Conservation (phyloP, 2,888 invertebrate genomes). For the Pachliopta kotzebuea region DNA sequence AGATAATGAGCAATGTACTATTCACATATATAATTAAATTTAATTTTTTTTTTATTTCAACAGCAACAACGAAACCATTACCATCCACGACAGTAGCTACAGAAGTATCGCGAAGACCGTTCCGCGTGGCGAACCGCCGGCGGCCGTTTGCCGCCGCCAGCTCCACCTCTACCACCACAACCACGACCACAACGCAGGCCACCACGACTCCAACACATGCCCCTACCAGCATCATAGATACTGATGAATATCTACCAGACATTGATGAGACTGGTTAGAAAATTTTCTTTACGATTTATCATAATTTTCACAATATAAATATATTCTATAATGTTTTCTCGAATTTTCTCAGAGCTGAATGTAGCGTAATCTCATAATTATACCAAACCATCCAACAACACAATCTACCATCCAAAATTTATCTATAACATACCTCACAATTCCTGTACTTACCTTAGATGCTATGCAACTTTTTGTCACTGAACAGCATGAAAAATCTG, state of each 20-base stretch:
- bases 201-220: slow-evolving; percentile 38
- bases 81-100: slow-evolving; percentile 31
- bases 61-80: slow-evolving; percentile 35
- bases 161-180: slow-evolving; percentile 40
- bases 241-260: slow-evolving; percentile 60
- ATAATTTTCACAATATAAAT: no score
- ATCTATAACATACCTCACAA: no score
- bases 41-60: slow-evolving; percentile 26
- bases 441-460: no score
- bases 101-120: slow-evolving; percentile 50
- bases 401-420: no score
- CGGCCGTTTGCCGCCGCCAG: slow-evolving; percentile 41
- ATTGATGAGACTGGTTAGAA: slow-evolving; percentile 57
- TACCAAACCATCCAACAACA: no score
- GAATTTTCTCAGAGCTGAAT: no score
- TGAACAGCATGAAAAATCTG: no score
- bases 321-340: no score
- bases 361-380: no score
- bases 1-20: no score
- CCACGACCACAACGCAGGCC: slow-evolving; percentile 38
- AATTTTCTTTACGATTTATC: neutral
- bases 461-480: no score
- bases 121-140: slow-evolving; percentile 60
- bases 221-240: slow-evolving; percentile 44
- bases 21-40: no score